phyloP scores from a whole-genome alignment of 2,888 invertebrate species.

The Taenaris catops region DNA sequence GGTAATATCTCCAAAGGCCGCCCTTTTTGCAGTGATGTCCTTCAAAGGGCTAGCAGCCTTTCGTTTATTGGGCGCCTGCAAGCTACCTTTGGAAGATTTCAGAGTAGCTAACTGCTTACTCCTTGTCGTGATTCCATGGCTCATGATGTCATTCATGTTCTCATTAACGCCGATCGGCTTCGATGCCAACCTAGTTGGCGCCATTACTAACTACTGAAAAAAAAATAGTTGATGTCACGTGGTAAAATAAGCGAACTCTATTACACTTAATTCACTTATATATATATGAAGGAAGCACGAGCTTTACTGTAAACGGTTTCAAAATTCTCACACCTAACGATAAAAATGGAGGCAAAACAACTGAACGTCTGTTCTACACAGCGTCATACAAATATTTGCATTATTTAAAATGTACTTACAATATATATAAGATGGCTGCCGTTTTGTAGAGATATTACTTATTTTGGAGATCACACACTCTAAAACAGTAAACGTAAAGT shows the following conservation, averaged over 20 bases:
- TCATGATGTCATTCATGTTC: conserved; percentile 62
- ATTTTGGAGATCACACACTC: conserved; percentile 41
- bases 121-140: conserved; percentile 80
- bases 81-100: conserved; percentile 56
- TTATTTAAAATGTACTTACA: conserved; percentile 51
- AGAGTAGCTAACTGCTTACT: conserved; percentile 79
- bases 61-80: conserved; percentile 83
- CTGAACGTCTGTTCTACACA: conserved; percentile 50
- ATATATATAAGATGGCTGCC: conserved; percentile 49
- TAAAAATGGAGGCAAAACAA: conserved; percentile 77
- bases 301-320: conserved; percentile 2
- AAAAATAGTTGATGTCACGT: conserved; percentile 50
- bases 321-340: conserved; percentile 44
- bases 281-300: no score
- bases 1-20: conserved; percentile 92
- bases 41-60: conserved; percentile 91
- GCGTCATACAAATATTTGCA: conserved; percentile 42
- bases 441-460: conserved; percentile 40
- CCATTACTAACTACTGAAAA: conserved; percentile 72
- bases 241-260: conserved; percentile 27
- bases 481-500: conserved; percentile 35
- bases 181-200: conserved; percentile 81
- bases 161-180: conserved; percentile 69
- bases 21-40: conserved; percentile 87
- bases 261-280: no score